These are phyloP conservation scores for Pantherophis alleghaniensis DNA, from an alignment of 2,797 vertebrate genomes.

Conservation along the genomic window DNA sequence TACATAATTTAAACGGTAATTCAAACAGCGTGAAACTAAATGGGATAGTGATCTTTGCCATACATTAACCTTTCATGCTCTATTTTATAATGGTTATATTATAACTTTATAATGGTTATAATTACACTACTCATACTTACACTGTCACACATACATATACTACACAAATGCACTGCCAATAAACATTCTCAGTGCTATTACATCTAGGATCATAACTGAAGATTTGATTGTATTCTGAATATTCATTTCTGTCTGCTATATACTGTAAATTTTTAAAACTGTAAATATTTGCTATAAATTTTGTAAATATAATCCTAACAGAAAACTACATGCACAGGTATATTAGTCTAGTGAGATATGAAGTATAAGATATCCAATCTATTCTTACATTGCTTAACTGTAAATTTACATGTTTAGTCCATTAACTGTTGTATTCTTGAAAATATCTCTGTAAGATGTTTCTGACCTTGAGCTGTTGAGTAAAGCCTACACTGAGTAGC, in stretches of 20 bases:
- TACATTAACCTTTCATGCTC: background rate
- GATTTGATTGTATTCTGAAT: background rate
- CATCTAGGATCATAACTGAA: background rate
- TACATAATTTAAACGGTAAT: background rate
- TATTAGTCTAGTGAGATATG: background rate
- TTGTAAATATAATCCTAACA: background rate
- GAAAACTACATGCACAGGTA: background rate
- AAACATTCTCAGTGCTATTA: slow-evolving; percentile 5
- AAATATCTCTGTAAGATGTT: background rate
- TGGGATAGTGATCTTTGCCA: background rate
- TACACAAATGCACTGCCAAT: background rate
- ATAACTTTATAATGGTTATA: background rate
- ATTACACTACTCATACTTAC: background rate
- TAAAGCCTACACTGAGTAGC: background rate
- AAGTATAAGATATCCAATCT: background rate
- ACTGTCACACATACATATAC: background rate
- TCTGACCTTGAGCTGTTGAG: background rate
- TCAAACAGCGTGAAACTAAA: background rate
- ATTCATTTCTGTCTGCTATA: background rate
- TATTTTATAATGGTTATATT: background rate
- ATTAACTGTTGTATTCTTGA: background rate
- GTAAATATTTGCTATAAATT: background rate
- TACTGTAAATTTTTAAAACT: background rate
- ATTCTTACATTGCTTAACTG: background rate
- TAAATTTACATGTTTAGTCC: background rate